phyloP scores from a whole-genome alignment of 2,113 vertebrate genomes.

The Austrofundulus limnaeus region DNA sequence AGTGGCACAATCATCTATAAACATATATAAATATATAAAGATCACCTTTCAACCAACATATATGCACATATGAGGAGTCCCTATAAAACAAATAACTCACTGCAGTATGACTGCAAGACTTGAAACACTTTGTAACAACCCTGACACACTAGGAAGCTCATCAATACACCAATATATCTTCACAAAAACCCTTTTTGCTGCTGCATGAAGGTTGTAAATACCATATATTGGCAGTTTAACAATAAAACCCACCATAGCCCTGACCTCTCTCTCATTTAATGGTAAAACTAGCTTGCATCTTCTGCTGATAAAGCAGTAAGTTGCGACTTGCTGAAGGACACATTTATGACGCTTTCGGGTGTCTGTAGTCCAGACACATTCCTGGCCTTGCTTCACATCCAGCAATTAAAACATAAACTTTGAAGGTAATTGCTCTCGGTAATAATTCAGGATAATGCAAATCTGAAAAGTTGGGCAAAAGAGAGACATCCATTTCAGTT shows the following conservation, averaged over 20 bases:
- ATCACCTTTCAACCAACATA: no score
- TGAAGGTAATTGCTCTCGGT: conserved; percentile 69
- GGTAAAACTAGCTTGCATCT: conserved; percentile 9
- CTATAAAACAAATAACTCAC: no score
- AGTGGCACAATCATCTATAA: conserved; percentile 1
- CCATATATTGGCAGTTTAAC: background rate
- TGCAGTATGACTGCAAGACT: no score
- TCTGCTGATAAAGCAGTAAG: conserved; percentile 43
- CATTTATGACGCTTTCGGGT: conserved; percentile 46
- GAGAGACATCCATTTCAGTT: conserved; percentile 68
- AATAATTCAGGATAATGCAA: conserved; percentile 55
- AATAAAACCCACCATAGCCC: background rate
- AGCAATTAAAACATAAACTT: conserved; percentile 72
- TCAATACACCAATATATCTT: background rate
- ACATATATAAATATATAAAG: no score
- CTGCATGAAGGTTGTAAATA: background rate
- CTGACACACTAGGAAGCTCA: background rate
- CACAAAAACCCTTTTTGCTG: background rate
- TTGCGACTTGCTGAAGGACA: conserved; percentile 57
- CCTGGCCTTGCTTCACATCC: conserved; percentile 50
- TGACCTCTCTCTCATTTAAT: conserved; percentile 7
- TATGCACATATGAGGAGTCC: no score
- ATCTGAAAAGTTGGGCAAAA: conserved; percentile 30
- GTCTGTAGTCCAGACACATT: conserved; percentile 55
- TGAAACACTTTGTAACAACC: background rate